Percentiles rank a stretch among this genome's conserved stretches.
Conservation (phyloP, 2,113 vertebrate species). For the Tinamus guttatus region DNA sequence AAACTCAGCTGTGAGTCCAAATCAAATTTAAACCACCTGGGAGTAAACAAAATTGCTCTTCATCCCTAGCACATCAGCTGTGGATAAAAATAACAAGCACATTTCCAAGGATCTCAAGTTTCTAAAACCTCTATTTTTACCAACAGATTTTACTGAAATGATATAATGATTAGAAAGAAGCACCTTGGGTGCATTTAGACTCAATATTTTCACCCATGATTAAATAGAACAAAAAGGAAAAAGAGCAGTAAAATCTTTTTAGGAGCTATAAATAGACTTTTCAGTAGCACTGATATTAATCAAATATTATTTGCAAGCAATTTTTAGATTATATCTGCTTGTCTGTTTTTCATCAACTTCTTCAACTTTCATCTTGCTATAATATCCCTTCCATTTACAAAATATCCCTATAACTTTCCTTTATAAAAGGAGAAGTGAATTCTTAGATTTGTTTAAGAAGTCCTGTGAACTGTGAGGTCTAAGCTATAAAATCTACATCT, state of each 20-base stretch:
- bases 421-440: not conserved
- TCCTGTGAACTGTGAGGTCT: not conserved
- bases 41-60: slow-evolving; percentile 86
- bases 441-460: not conserved
- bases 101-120: slow-evolving; percentile 64
- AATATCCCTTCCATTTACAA: not conserved
- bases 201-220: slow-evolving; percentile 31
- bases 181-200: not conserved
- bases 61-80: slow-evolving; percentile 60
- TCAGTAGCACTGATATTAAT: slow-evolving; percentile 1
- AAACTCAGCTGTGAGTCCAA: slow-evolving; percentile 88
- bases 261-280: not conserved
- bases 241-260: not conserved
- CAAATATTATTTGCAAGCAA: not conserved
- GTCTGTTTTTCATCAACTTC: not conserved
- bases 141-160: slow-evolving; percentile 56
- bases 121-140: slow-evolving; percentile 48
- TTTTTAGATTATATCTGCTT: not conserved
- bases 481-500: not conserved
- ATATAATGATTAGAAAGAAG: slow-evolving; percentile 29
- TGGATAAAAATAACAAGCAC: slow-evolving; percentile 74
- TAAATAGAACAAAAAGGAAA: slow-evolving; percentile 26
- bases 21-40: slow-evolving; percentile 89
- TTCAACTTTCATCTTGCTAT: not conserved
- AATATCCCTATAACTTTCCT: not conserved